Base-by-base conservation (phyloP, 2,888 invertebrate species). In the Phalera bucephala region DNA sequence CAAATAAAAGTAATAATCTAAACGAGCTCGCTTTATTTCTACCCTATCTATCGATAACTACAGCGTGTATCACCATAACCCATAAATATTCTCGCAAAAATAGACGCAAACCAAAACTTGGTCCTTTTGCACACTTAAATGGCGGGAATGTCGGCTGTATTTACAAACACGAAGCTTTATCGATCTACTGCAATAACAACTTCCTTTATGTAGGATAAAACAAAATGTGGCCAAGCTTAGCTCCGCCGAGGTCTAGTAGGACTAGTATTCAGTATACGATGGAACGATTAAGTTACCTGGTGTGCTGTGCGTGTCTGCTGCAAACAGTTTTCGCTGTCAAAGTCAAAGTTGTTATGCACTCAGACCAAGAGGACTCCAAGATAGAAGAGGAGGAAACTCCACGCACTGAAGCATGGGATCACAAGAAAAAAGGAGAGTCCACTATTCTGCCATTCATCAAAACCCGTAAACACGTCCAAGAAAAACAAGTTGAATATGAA, bases 1-100 rank as follows among this genome's bases (percentile, higher is more conserved):
- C 85, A 72, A 87, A 85, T 86, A 88, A 86, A 87, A 81, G 77
- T 84, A 86, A 82, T 86, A 84, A 81, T 77, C 71, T 70, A 66
- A 37, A 41, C 31, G 7, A 28, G 26, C 8, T 32, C 3, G 35
- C 32, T 39, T 40, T 32, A n/a, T 21, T 26, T 40, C 3, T 6
- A 20, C 22, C 23, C 15, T 3, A 8, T 6, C 15, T 3, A 3
- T 3, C 12, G 27, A 14, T 14, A 14, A 13, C 27, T 27, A 14
- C 5, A 4, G 5, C 9, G 14, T 14, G 1, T 14, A 27, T 14
- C 14, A 8, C n/a, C 27, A 27, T 2, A 1, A 9, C 14, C 3
- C 3, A 27, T 6, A 15, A 5, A 11, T 8, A 23, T 6, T 9
- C 13, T 3, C 4, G 6, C 25, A 35, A 40, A 36, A 42, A 39